phyloP scores from a whole-genome alignment of 2,888 invertebrate species.

The Dione juno region DNA sequence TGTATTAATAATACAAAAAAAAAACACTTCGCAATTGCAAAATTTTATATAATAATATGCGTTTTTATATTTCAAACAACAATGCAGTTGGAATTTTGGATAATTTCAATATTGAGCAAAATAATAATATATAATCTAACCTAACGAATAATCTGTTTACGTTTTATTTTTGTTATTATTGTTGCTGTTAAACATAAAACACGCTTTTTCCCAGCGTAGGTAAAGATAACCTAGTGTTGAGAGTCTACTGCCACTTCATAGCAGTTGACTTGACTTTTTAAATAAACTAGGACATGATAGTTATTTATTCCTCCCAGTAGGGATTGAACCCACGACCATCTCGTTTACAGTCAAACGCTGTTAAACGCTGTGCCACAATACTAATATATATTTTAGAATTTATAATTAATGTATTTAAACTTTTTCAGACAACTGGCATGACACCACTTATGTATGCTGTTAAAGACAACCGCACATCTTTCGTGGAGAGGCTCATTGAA shows the following conservation, averaged over 20 bases:
- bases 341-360: background rate
- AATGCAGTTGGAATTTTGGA: background rate
- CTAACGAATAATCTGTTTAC: no score
- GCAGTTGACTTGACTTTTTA: no score
- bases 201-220: no score
- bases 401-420: background rate
- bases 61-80: background rate
- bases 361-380: background rate
- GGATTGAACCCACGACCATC: background rate
- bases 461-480: constrained; percentile 95
- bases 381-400: no score
- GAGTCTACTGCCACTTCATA: no score
- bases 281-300: no score
- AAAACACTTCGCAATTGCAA: background rate
- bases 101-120: background rate
- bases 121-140: no score
- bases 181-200: no score
- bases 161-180: no score
- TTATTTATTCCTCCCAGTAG: no score
- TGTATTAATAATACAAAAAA: no score
- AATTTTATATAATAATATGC: background rate
- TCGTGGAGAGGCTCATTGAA: constrained; percentile 96
- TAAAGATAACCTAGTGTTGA: no score
- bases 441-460: constrained; percentile 98
- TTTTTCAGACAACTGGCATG: constrained; percentile 94